These are phyloP conservation scores for Gnathonemus echidnorhynchus DNA, from an alignment of 2,113 vertebrate genomes.

Conservation along the genomic window DNA sequence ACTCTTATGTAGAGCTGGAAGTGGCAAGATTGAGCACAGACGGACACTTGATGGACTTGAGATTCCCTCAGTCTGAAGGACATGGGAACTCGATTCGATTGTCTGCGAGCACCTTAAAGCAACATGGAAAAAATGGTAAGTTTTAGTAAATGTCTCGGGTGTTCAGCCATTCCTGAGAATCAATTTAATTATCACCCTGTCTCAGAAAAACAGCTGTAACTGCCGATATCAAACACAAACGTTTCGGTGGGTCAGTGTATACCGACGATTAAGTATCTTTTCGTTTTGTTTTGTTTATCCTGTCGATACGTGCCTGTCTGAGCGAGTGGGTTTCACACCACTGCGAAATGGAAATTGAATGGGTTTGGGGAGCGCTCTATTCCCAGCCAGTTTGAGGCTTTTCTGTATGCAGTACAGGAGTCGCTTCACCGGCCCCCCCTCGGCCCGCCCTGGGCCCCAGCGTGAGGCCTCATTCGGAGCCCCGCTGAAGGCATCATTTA, in stretches of 20 bases:
- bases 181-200: not conserved
- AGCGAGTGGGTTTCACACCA: not conserved
- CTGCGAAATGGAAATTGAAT: not conserved
- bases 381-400: not conserved
- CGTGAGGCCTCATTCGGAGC: not conserved
- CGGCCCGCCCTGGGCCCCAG: not conserved
- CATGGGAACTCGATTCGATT: constrained; percentile 88
- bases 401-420: not conserved
- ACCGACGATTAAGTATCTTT: not conserved
- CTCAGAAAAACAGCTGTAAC: not conserved
- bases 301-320: not conserved
- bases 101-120: constrained; percentile 91
- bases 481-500: not conserved
- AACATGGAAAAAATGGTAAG: constrained; percentile 90
- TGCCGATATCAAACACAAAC: not conserved
- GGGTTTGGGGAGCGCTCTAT: not conserved
- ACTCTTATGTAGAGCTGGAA: constrained; percentile 71
- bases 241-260: not conserved
- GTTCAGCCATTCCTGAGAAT: not conserved
- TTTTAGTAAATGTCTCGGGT: not conserved
- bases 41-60: constrained; percentile 83
- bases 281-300: not conserved
- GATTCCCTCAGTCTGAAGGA: constrained; percentile 81
- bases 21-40: constrained; percentile 94
- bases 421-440: not conserved